Evolutionary conservation across 2,888 invertebrate genomes (phyloP).

Genomic region (Cheilosia impressa): DNA sequence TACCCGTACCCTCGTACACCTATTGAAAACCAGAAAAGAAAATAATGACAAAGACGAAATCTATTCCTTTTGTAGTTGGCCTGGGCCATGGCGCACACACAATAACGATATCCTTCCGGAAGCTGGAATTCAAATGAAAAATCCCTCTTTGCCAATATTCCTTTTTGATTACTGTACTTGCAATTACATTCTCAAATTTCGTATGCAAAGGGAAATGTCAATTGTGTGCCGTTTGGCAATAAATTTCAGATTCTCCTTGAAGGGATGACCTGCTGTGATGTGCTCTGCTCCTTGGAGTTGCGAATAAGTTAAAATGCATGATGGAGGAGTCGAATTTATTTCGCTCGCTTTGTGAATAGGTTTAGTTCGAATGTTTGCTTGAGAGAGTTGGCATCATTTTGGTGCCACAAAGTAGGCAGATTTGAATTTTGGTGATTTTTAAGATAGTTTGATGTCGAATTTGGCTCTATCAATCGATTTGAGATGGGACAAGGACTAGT

Average conservation of each 20-base stretch:
- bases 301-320: slow-evolving; percentile 23
- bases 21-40: not conserved
- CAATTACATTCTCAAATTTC: slow-evolving; percentile 57
- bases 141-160: not conserved
- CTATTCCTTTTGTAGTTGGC: slow-evolving; percentile 23
- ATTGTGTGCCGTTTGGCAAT: slow-evolving; percentile 50
- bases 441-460: not conserved
- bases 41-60: slow-evolving; percentile 54
- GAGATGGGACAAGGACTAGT: no score
- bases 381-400: not conserved
- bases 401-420: not conserved
- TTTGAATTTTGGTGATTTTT: not conserved
- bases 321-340: not conserved
- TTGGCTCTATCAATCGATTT: no score
- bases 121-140: slow-evolving; percentile 37
- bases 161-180: slow-evolving; percentile 25
- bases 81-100: slow-evolving; percentile 34
- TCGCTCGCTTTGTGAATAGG: not conserved
- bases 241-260: slow-evolving; percentile 30
- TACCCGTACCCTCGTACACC: not conserved
- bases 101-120: slow-evolving; percentile 38
- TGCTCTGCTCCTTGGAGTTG: not conserved
- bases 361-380: not conserved
- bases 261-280: not conserved
- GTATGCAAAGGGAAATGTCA: slow-evolving; percentile 56